These are phyloP conservation scores for Aphidius colemani DNA, from an alignment of 2,888 invertebrate genomes.

Conservation along the genomic window DNA sequence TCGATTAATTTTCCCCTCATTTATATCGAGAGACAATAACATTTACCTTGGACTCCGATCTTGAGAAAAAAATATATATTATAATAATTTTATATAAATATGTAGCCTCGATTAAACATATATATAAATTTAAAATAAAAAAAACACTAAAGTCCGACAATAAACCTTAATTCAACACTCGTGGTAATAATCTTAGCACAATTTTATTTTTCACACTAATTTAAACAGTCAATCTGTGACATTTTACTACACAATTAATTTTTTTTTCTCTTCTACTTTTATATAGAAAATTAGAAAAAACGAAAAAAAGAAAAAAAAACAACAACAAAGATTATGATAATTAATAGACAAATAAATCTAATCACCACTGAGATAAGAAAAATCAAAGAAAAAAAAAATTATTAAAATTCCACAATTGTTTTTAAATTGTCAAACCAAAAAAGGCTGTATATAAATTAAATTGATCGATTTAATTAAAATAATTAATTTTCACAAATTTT, in stretches of 20 bases:
- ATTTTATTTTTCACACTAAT: too few relatives aligned
- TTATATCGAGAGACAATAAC: slow-evolving; percentile 6
- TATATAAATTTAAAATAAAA: background rate
- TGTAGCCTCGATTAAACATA: background rate
- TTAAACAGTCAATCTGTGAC: too few relatives aligned
- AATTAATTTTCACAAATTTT: too few relatives aligned
- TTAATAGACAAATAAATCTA: too few relatives aligned
- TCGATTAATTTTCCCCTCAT: background rate
- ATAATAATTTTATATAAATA: slow-evolving; percentile 4
- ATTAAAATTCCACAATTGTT: background rate
- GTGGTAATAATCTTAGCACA: too few relatives aligned
- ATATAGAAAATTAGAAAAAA: too few relatives aligned
- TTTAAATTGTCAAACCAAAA: background rate
- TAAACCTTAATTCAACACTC: too few relatives aligned
- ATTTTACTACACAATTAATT: background rate
- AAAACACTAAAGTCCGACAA: background rate
- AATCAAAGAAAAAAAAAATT: slow-evolving; percentile 2
- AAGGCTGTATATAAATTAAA: too few relatives aligned
- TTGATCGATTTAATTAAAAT: too few relatives aligned
- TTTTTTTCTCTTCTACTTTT: too few relatives aligned
- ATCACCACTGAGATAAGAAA: too few relatives aligned
- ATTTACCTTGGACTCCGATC: slow-evolving; percentile 12
- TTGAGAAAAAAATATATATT: background rate
- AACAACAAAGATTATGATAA: background rate
- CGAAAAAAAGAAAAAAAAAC: background rate